These are phyloP conservation scores for Scaptomyza pallida DNA, from an alignment of 1,140 invertebrate species.

Conservation along the genomic window DNA sequence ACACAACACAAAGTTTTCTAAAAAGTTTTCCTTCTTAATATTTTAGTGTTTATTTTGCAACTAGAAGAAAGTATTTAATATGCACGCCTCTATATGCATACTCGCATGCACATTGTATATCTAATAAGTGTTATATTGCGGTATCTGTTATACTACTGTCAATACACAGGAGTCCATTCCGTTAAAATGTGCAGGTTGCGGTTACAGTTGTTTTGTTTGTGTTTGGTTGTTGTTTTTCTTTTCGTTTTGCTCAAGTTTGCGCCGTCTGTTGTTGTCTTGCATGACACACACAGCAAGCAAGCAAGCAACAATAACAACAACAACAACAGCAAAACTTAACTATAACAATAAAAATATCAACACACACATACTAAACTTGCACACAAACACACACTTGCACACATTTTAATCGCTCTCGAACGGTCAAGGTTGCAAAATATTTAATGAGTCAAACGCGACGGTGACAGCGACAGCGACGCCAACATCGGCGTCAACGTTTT, in stretches of 20 bases:
- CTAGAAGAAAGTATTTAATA: too few relatives aligned
- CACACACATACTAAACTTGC: conserved; percentile 15
- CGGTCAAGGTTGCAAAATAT: conserved; percentile 82
- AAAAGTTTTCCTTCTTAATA: too few relatives aligned
- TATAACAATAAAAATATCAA: conserved; percentile 4
- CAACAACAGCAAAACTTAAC: conserved; percentile 16
- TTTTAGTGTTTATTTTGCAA: too few relatives aligned
- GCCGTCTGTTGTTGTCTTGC: conserved; percentile 2
- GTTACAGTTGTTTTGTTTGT: conserved; percentile 10
- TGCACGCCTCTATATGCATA: too few relatives aligned
- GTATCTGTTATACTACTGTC: conserved; percentile 11
- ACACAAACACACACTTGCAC: conserved; percentile 19
- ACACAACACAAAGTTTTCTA: too few relatives aligned
- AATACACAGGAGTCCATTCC: conserved; percentile 2
- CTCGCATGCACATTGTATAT: too few relatives aligned
- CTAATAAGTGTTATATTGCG: too few relatives aligned
- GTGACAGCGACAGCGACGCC: conserved; percentile 16
- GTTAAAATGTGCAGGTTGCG: conserved; percentile 25
- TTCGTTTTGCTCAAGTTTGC: too few relatives aligned
- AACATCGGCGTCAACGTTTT: conserved; percentile 26
- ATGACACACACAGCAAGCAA: conserved; percentile 11
- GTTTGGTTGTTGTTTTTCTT: background rate
- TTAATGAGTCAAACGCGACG: conserved; percentile 78
- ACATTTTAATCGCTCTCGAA: conserved; percentile 79
- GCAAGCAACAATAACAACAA: conserved; percentile 10